These are phyloP conservation scores for Agelastica alni DNA, from an alignment of 2,888 invertebrate genomes.

Conservation along the genomic window DNA sequence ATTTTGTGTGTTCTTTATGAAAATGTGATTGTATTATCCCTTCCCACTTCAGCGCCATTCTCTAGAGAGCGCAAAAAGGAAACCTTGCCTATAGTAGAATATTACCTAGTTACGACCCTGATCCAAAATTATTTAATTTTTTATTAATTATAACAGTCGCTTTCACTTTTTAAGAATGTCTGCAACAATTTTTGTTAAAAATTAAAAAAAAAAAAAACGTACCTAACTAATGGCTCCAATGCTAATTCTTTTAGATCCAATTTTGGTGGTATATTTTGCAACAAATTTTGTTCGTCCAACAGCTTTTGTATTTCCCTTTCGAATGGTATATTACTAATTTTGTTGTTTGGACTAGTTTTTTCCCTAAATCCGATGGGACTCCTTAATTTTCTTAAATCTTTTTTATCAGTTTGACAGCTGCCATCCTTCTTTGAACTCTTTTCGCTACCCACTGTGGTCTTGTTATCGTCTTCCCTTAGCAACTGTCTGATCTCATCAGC, in stretches of 20 bases:
- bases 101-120: no score
- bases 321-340: slow-evolving; percentile 68
- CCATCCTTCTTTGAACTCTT: slow-evolving; percentile 66
- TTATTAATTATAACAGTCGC: no score
- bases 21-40: no score
- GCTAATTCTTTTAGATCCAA: slow-evolving; percentile 66
- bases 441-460: slow-evolving; percentile 60
- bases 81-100: no score
- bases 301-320: slow-evolving; percentile 80
- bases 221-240: slow-evolving; percentile 55
- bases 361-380: slow-evolving; percentile 35
- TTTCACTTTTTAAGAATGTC: no score
- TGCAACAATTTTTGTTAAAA: no score
- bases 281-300: slow-evolving; percentile 71
- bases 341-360: slow-evolving; percentile 55
- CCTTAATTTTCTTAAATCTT: slow-evolving; percentile 60
- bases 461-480: slow-evolving; percentile 54
- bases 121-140: no score
- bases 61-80: no score
- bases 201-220: slow-evolving; percentile 9
- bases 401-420: slow-evolving; percentile 69
- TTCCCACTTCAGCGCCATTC: no score
- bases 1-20: no score
- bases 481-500: slow-evolving; percentile 54
- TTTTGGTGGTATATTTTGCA: slow-evolving; percentile 66